A percentile compares a stretch with the other conserved stretches of the same genome.
Conservation (phyloP, 2,888 invertebrate genomes). For the Netelia fuscicornis region DNA sequence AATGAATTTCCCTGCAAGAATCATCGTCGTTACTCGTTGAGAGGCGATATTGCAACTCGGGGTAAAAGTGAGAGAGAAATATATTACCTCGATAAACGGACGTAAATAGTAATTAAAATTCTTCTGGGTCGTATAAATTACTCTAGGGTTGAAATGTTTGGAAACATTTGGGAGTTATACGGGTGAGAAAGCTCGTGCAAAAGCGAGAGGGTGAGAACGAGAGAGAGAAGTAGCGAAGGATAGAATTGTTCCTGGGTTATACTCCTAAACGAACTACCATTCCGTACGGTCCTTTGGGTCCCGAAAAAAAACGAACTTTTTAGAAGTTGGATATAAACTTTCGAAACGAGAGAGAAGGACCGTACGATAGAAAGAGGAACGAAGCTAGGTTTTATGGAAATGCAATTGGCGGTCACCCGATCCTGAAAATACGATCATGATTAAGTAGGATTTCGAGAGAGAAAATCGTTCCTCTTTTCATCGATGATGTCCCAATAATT, state of each 20-base stretch:
- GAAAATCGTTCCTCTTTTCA: constrained; percentile 10
- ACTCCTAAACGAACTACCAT: constrained; percentile 61
- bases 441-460: constrained; percentile 4
- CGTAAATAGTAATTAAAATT: constrained; percentile 62
- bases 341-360: constrained; percentile 29
- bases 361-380: not conserved
- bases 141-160: constrained; percentile 53
- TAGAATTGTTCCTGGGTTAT: constrained; percentile 44
- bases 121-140: constrained; percentile 62
- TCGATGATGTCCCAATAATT: constrained; percentile 36
- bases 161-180: constrained; percentile 51
- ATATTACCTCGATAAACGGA: constrained; percentile 34
- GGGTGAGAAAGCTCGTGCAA: constrained; percentile 26
- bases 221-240: constrained; percentile 28
- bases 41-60: constrained; percentile 5
- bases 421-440: constrained; percentile 43
- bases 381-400: constrained; percentile 9
- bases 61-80: not conserved
- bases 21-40: not conserved
- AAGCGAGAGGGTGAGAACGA: constrained; percentile 28
- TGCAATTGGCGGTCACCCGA: constrained; percentile 8
- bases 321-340: constrained; percentile 43
- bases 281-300: constrained; percentile 41
- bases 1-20: not conserved
- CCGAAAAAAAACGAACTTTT: constrained; percentile 57